Evolutionary conservation across 1,140 invertebrate species (phyloP).

Genomic region (Temnothorax nylanderi): DNA sequence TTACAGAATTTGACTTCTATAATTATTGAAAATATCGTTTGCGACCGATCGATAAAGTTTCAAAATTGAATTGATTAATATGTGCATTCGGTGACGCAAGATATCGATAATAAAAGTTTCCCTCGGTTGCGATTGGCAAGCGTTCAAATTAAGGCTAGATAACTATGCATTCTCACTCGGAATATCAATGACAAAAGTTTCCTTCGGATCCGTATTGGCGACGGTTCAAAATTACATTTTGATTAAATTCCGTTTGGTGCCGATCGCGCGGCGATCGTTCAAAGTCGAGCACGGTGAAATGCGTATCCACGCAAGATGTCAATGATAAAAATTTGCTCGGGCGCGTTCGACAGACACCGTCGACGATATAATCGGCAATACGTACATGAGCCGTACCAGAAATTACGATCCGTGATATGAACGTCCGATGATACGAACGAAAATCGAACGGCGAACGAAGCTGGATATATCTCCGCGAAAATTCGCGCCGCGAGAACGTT

Average conservation of each 20-base stretch:
- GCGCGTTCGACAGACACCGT: conserved; percentile 18
- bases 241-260: conserved; percentile 45
- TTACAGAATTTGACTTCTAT: not conserved
- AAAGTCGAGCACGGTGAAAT: conserved; percentile 26
- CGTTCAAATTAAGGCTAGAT: conserved; percentile 24
- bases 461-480: conserved; percentile 48
- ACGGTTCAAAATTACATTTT: conserved; percentile 44
- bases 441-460: conserved; percentile 38
- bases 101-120: conserved; percentile 16
- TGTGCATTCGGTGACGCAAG: not conserved
- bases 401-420: conserved; percentile 48
- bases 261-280: conserved; percentile 31
- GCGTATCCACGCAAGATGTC: conserved; percentile 49
- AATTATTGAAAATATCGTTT: conserved; percentile 6
- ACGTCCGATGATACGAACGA: conserved; percentile 44
- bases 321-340: conserved; percentile 57
- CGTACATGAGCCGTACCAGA: conserved; percentile 29
- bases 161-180: not conserved
- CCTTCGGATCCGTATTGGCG: not conserved
- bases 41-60: not conserved
- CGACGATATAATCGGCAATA: conserved; percentile 51
- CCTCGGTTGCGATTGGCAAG: conserved; percentile 6
- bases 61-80: conserved; percentile 8
- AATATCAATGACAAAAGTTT: conserved; percentile 33
- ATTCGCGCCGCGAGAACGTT: conserved; percentile 28